Evolutionary conservation across 1,140 invertebrate species (phyloP).

Genomic region (Drosophila tani): DNA sequence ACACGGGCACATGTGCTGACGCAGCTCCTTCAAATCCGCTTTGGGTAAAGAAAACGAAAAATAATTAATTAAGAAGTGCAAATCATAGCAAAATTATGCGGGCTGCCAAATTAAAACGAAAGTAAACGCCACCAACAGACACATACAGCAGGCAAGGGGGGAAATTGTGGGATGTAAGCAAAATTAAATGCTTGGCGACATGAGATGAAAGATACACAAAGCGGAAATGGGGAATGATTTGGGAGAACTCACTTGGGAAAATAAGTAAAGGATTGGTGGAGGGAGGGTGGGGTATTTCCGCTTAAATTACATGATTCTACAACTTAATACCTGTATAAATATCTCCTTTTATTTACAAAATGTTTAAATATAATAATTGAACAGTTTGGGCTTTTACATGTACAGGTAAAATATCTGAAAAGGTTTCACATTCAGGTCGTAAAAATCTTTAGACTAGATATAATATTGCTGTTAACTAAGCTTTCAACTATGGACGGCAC

Average conservation of each 20-base stretch:
- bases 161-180: constrained; percentile 31
- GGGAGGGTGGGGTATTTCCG: background rate
- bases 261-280: constrained; percentile 8
- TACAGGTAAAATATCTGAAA: too few relatives aligned
- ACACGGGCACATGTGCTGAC: constrained; percentile 47
- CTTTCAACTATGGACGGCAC: too few relatives aligned
- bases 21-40: constrained; percentile 59
- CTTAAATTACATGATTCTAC: background rate
- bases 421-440: too few relatives aligned
- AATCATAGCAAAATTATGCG: constrained; percentile 82
- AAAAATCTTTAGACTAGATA: too few relatives aligned
- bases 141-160: constrained; percentile 38
- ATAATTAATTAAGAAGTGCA: constrained; percentile 83
- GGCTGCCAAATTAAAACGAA: constrained; percentile 76
- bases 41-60: constrained; percentile 70
- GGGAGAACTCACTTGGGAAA: background rate
- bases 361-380: too few relatives aligned
- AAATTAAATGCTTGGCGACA: constrained; percentile 47
- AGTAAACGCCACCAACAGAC: constrained; percentile 68
- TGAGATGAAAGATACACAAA: constrained; percentile 32
- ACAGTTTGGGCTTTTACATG: too few relatives aligned
- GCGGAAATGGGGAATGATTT: constrained; percentile 5
- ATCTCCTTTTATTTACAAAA: too few relatives aligned
- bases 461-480: too few relatives aligned
- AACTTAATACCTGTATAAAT: too few relatives aligned